Evolutionary conservation across 2,888 invertebrate species (phyloP).

Genomic region (Lasius fuliginosus): DNA sequence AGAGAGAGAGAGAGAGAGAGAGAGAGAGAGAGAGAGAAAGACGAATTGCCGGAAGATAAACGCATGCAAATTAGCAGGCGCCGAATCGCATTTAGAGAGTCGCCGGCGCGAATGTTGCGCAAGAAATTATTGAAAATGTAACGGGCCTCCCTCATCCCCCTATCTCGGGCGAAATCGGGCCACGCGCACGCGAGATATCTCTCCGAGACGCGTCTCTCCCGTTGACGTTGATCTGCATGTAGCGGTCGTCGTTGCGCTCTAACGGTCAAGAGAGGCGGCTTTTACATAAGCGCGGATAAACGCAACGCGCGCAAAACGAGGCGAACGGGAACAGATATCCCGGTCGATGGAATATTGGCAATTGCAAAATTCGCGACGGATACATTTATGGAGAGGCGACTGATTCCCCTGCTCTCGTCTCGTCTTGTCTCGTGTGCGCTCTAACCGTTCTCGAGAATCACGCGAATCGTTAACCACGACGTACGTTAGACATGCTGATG

Average conservation of each 20-base stretch:
- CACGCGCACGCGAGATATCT: constrained; percentile 41
- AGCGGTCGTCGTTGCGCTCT: constrained; percentile 76
- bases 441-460: background rate
- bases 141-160: constrained; percentile 60
- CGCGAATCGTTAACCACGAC: constrained; percentile 59
- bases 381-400: constrained; percentile 72
- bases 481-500: constrained; percentile 68
- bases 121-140: constrained; percentile 77
- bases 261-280: constrained; percentile 72
- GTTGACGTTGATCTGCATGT: constrained; percentile 75
- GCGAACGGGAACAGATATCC: constrained; percentile 63
- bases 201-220: constrained; percentile 56
- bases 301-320: constrained; percentile 32
- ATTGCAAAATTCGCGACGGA: constrained; percentile 73
- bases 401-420: background rate
- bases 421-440: background rate
- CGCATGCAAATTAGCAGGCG: constrained; percentile 16
- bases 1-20: no score
- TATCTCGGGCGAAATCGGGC: constrained; percentile 17
- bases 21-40: background rate
- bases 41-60: constrained; percentile 22
- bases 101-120: constrained; percentile 66
- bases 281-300: constrained; percentile 66
- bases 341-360: constrained; percentile 58
- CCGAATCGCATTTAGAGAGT: constrained; percentile 45